phyloP scores from a whole-genome alignment of 1,140 invertebrate genomes.

The Yoshiicerus persimilis region DNA sequence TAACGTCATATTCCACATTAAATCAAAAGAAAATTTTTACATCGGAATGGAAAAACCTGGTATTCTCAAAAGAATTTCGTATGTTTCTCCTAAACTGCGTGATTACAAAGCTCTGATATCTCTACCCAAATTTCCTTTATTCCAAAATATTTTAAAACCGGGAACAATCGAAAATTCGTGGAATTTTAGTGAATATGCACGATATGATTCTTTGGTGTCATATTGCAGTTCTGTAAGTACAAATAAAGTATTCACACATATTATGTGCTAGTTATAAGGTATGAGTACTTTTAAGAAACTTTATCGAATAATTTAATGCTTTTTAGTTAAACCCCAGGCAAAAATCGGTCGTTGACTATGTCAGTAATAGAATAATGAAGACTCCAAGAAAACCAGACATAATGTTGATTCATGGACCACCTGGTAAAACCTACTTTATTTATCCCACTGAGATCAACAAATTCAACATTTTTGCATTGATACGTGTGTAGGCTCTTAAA shows the following conservation, averaged over 20 bases:
- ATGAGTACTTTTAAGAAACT: too few species aligned
- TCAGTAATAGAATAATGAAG: not conserved
- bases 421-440: conserved; percentile 21
- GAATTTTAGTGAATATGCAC: not conserved
- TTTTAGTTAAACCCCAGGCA: conserved; percentile 6
- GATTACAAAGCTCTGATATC: conserved; percentile 20
- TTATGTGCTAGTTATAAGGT: too few species aligned
- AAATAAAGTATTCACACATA: not conserved
- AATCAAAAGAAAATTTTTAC: not conserved
- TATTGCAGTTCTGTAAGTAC: not conserved
- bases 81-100: conserved; percentile 32
- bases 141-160: not conserved
- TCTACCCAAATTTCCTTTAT: not conserved
- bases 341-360: not conserved
- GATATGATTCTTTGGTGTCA: not conserved
- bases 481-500: not conserved
- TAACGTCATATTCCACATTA: not conserved
- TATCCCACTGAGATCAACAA: too few species aligned
- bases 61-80: not conserved
- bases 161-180: not conserved
- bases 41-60: not conserved
- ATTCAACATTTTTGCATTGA: not conserved
- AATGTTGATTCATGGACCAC: conserved; percentile 47
- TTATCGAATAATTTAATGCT: not conserved
- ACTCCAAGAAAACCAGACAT: conserved; percentile 26